A percentile compares a stretch with the other conserved stretches of the same genome.
These are phyloP conservation scores for Diloba caeruleocephala DNA, from an alignment of 2,888 invertebrate genomes.

Conservation along the genomic window DNA sequence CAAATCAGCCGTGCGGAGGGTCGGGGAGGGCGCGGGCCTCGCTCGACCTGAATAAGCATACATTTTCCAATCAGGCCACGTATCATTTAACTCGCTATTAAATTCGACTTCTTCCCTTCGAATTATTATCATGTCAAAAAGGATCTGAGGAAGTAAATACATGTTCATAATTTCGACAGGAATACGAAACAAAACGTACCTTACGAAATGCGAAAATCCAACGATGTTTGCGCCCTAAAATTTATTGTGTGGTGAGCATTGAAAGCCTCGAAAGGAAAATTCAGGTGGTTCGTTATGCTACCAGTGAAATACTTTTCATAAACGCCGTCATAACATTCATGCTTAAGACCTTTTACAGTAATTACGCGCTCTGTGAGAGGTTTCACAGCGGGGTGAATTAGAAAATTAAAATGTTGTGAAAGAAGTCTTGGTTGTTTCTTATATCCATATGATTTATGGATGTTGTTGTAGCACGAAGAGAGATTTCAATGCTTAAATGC, in stretches of 20 bases:
- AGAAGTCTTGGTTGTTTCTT: constrained; percentile 83
- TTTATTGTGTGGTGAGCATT: constrained; percentile 84
- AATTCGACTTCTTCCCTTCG: constrained; percentile 88
- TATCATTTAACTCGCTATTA: constrained; percentile 89
- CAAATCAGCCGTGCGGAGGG: constrained; percentile 87
- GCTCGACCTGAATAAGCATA: constrained; percentile 88
- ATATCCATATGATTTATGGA: constrained; percentile 60
- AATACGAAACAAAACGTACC: constrained; percentile 47
- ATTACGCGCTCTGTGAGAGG: constrained; percentile 76
- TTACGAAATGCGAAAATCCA: constrained; percentile 57
- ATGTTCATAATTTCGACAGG: constrained; percentile 61
- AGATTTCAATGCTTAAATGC: constrained; percentile 2
- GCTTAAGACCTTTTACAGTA: constrained; percentile 88
- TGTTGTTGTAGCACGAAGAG: constrained; percentile 33
- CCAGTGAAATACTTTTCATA: constrained; percentile 85
- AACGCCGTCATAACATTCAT: constrained; percentile 87
- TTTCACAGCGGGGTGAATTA: constrained; percentile 76
- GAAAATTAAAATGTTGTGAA: constrained; percentile 84
- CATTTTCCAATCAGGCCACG: constrained; percentile 89
- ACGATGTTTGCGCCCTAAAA: constrained; percentile 66
- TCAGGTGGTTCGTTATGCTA: constrained; percentile 72
- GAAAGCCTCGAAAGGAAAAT: constrained; percentile 73
- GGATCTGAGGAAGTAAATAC: constrained; percentile 67
- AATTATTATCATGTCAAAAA: constrained; percentile 86
- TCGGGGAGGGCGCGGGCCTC: constrained; percentile 70